Percentiles rank a stretch among this genome's conserved stretches.
Conservation (phyloP, 2,113 vertebrate genomes). For the Suncus etruscus region DNA sequence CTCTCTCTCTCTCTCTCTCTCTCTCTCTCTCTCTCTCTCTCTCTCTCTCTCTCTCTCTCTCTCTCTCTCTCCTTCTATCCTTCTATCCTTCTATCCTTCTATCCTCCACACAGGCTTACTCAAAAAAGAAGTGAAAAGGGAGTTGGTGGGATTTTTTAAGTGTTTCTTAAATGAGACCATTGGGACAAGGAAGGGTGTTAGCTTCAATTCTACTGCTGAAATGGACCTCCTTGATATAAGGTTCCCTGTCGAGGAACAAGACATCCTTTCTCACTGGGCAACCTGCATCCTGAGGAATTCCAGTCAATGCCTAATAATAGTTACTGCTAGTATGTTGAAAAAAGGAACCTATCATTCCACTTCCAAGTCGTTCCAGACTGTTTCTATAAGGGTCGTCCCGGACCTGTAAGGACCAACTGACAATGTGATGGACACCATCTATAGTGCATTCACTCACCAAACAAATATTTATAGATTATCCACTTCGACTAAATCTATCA, state of each 20-base stretch:
- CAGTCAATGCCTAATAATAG: neutral
- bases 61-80: too few species aligned
- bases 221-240: neutral
- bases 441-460: conserved; percentile 22
- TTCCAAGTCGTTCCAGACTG: neutral
- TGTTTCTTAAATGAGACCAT: neutral
- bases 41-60: too few species aligned
- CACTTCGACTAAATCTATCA: neutral
- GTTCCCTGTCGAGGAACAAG: neutral
- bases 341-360: neutral
- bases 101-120: neutral
- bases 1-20: neutral
- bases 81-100: too few species aligned
- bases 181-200: neutral
- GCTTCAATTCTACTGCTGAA: neutral
- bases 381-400: neutral
- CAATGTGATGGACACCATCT: neutral
- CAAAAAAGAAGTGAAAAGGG: neutral
- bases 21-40: neutral
- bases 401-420: neutral
- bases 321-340: neutral
- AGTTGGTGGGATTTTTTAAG: neutral
- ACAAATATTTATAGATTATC: conserved; percentile 47
- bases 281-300: neutral
- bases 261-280: neutral